Conservation (phyloP, 2,888 invertebrate species). For the Dicyrtoma fusca region DNA sequence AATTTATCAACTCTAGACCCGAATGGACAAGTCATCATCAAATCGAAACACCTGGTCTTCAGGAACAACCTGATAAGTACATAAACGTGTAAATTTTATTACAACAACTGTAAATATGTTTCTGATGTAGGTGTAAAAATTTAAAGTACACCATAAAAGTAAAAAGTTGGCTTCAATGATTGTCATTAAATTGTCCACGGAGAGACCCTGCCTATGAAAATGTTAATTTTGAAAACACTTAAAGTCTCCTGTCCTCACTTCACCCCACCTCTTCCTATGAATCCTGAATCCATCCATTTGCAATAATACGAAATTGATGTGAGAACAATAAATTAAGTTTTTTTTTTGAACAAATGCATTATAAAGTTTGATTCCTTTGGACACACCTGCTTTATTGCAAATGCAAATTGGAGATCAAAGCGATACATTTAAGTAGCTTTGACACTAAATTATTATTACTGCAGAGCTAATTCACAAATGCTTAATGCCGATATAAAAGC, state of each 20-base stretch:
- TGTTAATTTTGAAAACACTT: constrained; percentile 12
- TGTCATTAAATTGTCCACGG: constrained; percentile 16
- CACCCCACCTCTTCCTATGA: background rate
- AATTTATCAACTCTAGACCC: constrained; percentile 29
- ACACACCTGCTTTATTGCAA: background rate
- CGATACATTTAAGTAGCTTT: too few species aligned
- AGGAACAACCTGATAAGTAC: constrained; percentile 25
- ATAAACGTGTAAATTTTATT: constrained; percentile 33
- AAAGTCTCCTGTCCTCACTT: background rate
- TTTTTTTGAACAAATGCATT: background rate
- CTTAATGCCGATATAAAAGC: too few species aligned
- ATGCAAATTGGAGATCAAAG: too few species aligned
- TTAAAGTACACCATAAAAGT: constrained; percentile 32
- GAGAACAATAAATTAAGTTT: too few species aligned
- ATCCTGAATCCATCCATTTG: background rate
- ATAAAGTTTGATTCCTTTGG: background rate
- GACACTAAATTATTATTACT: too few species aligned
- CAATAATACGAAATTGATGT: too few species aligned
- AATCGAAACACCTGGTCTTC: constrained; percentile 25
- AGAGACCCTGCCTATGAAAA: constrained; percentile 2
- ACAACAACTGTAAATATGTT: constrained; percentile 31
- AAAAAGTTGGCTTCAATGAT: constrained; percentile 30
- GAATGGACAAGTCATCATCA: constrained; percentile 25
- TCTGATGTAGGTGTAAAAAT: constrained; percentile 35
- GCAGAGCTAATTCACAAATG: too few species aligned